Evolutionary conservation across 1,140 invertebrate species (phyloP), one percentile per base, ranked within the genome.

Genomic region (roundworm (Caenorhabditis elegans)): DNA sequence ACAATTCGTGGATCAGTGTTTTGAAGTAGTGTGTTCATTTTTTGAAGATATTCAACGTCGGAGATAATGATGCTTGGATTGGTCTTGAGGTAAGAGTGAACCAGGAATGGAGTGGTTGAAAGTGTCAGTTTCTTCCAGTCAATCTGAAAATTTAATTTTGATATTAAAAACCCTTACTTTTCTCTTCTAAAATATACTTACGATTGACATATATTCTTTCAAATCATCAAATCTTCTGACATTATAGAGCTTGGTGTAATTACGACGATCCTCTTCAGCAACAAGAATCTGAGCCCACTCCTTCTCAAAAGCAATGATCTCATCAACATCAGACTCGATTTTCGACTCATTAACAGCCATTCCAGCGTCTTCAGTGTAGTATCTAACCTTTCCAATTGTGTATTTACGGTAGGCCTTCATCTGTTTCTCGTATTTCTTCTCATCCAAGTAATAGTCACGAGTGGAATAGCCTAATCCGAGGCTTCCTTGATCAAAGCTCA

Each of bases 371-470:
- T 78, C 55, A 13, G 83, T 87, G 22, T 89, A 82, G 0, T 85
- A 31, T 34, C 76, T 28, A 36, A 88, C 86, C 49, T 85, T 87
- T 8, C 43, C 81, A 28, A 80, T 85, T 43, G 88, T 79, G 53
- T 86, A 86, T 28, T 82, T 75, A 43, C 82, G 60, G 43, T 89
- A 89, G 19, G 88, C 88, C 15, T 78, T 87, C 79, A 89, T 80
- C 82, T 89, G 88, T 43, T 89, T 88, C 5, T 65, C 86, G 70
- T 89, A 89, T 51, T 81, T 82, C 11, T 84, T 88, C 31, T 89
- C 85, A 70, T 89, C 89, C 60, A 89, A 76, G 49, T 90, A 89
- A 53, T 89, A 89, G 53, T 89, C 88, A 17, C 88, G 48, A 3
- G 88, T 86, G 26, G 75, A 76, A 39, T 82, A 75, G 13, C 88